Conservation (phyloP, 2,888 invertebrate species). For the Heliconius hortense region DNA sequence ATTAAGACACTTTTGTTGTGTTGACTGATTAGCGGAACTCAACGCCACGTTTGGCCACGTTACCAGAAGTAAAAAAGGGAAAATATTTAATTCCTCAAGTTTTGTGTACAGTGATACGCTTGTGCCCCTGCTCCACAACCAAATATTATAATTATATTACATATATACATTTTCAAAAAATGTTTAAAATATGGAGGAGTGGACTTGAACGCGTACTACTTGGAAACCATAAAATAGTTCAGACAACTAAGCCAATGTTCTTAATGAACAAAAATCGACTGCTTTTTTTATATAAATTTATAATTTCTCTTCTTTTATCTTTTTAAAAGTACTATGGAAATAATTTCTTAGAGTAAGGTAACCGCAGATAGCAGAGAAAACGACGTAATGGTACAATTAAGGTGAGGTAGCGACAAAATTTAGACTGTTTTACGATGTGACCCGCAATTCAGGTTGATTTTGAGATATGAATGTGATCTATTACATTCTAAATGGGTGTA, state of each 20-base stretch:
- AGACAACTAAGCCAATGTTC: background rate
- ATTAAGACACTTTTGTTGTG: background rate
- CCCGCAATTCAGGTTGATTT: slow-evolving; percentile 40
- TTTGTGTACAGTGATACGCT: too few relatives aligned
- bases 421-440: slow-evolving; percentile 46
- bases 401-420: slow-evolving; percentile 45
- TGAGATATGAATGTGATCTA: slow-evolving; percentile 25
- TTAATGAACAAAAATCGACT: background rate
- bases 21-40: background rate
- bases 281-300: background rate
- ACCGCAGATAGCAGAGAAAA: slow-evolving; percentile 40
- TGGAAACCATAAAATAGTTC: too few relatives aligned
- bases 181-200: too few relatives aligned
- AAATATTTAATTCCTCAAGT: too few relatives aligned
- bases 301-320: background rate
- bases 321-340: slow-evolving; percentile 13
- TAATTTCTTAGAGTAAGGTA: slow-evolving; percentile 32
- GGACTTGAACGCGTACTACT: too few relatives aligned
- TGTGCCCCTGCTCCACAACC: too few relatives aligned
- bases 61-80: background rate
- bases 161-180: too few relatives aligned
- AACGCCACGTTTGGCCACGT: background rate
- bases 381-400: slow-evolving; percentile 46
- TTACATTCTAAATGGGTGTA: slow-evolving; percentile 14
- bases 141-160: too few relatives aligned